Evolutionary conservation across 2,113 vertebrate species (phyloP), one percentile per base, ranked within the genome.

Genomic region (Atherinomorus stipes): DNA sequence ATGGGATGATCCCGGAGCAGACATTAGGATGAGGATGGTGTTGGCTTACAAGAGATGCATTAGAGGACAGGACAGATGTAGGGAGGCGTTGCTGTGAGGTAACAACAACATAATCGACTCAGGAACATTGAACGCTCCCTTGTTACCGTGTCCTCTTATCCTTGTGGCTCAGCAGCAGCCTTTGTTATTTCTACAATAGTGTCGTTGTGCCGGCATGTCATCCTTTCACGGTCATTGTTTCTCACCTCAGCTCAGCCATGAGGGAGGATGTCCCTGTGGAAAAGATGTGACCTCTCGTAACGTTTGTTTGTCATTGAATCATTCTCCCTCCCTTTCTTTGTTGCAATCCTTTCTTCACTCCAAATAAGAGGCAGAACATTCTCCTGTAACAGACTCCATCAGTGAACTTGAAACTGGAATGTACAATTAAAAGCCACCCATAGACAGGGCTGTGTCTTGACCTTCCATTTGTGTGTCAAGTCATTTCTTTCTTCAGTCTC

Each of bases 221-320:
- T 89, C 86, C 88, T 78, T 89, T 91, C 88, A 89, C 83, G 70
- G 69, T 81, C 85, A 88, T 92, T 89, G 90, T 92, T 90, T 90
- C 83, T 81, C 85, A 92, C 88, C 90, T 91, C 84, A 63, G 64
- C 81, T 80, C 49, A 9, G 62, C 50, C 18, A 34, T 40, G 6
- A 85, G 89, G 80, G 85, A 85, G 64, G 22, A 78, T 18, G 73
- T 81, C 90, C 80, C 88, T 1, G 74, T 4, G 75, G 87, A 63
- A 31, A 70, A 64, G 57, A 63, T 37, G 57, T 25, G 69, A 82
- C 85, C 62, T 75, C 79, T 26, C 40, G 2, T 64, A 69, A 54
- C n/a, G 19, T 70, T 71, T 6, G 52, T 80, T 68, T 76, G 58
- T 80, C 59, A 59, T 61, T 66, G 69, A 73, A 78, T 76, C 45